phyloP scores from a whole-genome alignment of 2,797 vertebrate species.

The Sebastes kiyomatsui region DNA sequence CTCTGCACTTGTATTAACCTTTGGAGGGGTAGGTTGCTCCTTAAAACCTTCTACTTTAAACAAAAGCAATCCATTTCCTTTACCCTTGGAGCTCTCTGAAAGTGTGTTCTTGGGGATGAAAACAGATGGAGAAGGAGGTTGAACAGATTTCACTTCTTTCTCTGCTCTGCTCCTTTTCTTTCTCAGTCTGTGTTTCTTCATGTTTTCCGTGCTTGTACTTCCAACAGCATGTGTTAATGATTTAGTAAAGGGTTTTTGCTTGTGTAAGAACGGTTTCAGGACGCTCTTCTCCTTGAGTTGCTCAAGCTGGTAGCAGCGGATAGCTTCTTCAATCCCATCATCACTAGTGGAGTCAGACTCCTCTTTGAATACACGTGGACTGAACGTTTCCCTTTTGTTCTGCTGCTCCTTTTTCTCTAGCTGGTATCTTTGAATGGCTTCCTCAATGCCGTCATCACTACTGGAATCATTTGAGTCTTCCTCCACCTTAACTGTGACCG shows the following conservation, averaged over 20 bases:
- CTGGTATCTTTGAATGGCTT: conserved; percentile 94
- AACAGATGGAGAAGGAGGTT: conserved; percentile 13
- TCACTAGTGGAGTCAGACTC: conserved; percentile 92
- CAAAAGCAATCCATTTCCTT: conserved; percentile 65
- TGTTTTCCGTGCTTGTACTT: conserved; percentile 65
- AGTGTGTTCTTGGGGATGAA: conserved; percentile 47
- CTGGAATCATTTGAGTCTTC: conserved; percentile 86
- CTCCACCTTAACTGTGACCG: conserved; percentile 53
- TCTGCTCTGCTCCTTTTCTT: conserved; percentile 80
- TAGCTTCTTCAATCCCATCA: conserved; percentile 97
- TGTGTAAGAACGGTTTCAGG: conserved; percentile 55
- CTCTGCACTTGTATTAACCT: conserved; percentile 90
- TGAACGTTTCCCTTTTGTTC: conserved; percentile 41
- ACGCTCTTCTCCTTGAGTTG: conserved; percentile 81
- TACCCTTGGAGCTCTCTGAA: conserved; percentile 47
- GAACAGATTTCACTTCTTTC: conserved; percentile 51
- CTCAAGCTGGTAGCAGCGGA: conserved; percentile 92
- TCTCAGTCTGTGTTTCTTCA: conserved; percentile 70
- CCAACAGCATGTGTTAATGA: conserved; percentile 31
- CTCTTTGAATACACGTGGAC: conserved; percentile 38
- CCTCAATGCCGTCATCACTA: conserved; percentile 96
- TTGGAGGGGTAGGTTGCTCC: conserved; percentile 66
- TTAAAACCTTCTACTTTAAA: conserved; percentile 56
- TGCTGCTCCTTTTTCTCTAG: conserved; percentile 85
- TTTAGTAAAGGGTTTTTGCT: conserved; percentile 50